Percentiles rank a stretch among this genome's conserved stretches.
phyloP scores from a whole-genome alignment of 2,797 vertebrate genomes.

The Heteromormyrus szaboi region DNA sequence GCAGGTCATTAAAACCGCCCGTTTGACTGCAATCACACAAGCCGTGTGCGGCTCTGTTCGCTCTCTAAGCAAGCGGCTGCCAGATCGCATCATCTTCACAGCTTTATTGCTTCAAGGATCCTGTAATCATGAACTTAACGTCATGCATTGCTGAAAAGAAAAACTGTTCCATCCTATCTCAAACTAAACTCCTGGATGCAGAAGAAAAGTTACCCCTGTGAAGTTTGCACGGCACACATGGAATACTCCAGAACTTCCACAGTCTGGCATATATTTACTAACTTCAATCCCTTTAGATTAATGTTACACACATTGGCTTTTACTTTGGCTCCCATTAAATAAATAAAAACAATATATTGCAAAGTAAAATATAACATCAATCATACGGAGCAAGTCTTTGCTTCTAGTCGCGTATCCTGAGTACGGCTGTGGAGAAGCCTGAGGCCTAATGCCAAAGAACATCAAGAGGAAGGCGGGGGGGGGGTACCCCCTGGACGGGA shows the following conservation, averaged over 20 bases:
- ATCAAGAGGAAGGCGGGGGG: background rate
- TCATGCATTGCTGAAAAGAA: background rate
- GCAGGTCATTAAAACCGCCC: background rate
- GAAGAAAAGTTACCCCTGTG: background rate
- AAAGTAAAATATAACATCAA: background rate
- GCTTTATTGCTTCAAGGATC: background rate
- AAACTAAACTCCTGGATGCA: background rate
- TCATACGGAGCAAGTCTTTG: background rate
- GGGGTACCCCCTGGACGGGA: background rate
- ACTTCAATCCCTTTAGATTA: slow-evolving; percentile 1
- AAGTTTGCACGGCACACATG: background rate
- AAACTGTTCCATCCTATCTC: background rate
- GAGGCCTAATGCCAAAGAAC: background rate
- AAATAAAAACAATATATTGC: slow-evolving; percentile 3
- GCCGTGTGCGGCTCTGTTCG: background rate
- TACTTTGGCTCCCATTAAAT: slow-evolving; percentile 1
- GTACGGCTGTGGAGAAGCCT: background rate
- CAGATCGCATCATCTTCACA: slow-evolving; percentile 8
- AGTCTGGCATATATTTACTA: background rate
- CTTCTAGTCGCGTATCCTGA: background rate
- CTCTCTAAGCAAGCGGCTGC: background rate
- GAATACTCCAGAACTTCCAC: background rate
- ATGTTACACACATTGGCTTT: background rate
- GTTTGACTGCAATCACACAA: background rate
- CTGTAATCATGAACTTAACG: background rate